A percentile compares a stretch with the other conserved stretches of the same genome.
These are phyloP conservation scores for Cydia fagiglandana DNA, from an alignment of 1,140 invertebrate genomes.

Conservation along the genomic window DNA sequence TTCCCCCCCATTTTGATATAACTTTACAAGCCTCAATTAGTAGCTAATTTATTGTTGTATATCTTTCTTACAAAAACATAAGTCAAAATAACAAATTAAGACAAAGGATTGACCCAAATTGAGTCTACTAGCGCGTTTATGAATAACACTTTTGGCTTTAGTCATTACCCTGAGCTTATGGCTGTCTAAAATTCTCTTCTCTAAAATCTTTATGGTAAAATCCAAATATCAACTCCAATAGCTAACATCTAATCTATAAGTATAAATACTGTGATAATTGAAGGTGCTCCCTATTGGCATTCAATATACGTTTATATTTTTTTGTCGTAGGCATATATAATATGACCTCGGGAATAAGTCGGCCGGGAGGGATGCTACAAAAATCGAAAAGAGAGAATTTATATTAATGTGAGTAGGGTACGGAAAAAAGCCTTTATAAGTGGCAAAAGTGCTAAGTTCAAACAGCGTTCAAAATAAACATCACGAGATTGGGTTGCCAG, in stretches of 20 bases:
- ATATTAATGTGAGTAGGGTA: conserved; percentile 25
- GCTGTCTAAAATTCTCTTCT: not conserved
- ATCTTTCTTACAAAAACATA: too few species aligned
- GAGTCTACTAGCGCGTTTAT: too few species aligned
- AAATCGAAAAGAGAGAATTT: conserved; percentile 32
- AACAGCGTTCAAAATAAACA: conserved; percentile 19
- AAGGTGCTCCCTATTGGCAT: not conserved
- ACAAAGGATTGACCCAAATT: not conserved
- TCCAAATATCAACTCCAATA: not conserved
- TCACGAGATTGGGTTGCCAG: not conserved
- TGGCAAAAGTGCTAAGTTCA: conserved; percentile 29
- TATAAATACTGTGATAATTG: not conserved
- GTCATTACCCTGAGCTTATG: too few species aligned
- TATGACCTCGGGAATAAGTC: conserved; percentile 28
- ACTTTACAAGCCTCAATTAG: too few species aligned
- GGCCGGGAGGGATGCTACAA: conserved; percentile 17
- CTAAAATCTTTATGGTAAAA: too few species aligned
- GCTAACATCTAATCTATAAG: not conserved
- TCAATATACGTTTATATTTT: not conserved
- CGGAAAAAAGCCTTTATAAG: conserved; percentile 25
- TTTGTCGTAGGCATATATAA: not conserved
- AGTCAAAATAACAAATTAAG: not conserved
- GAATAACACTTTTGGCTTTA: too few species aligned
- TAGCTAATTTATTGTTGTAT: too few species aligned
- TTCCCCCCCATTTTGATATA: too few species aligned